Evolutionary conservation across 2,888 invertebrate genomes (phyloP).

Genomic region (Notodonta ziczac): DNA sequence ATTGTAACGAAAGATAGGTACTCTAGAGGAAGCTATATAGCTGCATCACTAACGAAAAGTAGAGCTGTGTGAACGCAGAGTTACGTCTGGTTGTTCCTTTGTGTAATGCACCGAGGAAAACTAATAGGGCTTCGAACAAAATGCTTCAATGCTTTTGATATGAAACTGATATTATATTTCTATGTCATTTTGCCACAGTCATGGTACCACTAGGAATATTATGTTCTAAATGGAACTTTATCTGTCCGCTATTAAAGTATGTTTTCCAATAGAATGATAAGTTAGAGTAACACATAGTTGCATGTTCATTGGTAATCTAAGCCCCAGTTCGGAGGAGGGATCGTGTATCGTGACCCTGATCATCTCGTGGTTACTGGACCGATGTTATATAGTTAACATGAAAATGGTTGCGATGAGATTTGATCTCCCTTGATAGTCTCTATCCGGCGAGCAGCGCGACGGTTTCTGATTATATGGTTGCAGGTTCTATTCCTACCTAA

Average conservation of each 20-base stretch:
- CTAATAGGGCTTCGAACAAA: neutral
- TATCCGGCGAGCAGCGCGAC: neutral
- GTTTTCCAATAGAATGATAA: neutral
- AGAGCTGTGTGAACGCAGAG: neutral
- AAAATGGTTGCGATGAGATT: slow-evolving; percentile 2
- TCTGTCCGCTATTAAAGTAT: neutral
- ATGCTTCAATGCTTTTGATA: neutral
- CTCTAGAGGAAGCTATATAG: too few relatives aligned
- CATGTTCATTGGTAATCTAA: neutral
- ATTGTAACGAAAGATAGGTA: too few relatives aligned
- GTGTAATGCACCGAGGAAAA: neutral
- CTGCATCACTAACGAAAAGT: neutral
- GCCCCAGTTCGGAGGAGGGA: neutral
- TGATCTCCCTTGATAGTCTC: neutral
- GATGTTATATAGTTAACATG: slow-evolving; percentile 1
- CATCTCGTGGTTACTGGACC: slow-evolving; percentile 6
- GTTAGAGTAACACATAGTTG: neutral
- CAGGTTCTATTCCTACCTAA: neutral
- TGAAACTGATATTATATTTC: slow-evolving; percentile 4
- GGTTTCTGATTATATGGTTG: neutral
- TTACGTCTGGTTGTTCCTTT: neutral
- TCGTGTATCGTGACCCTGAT: slow-evolving; percentile 1
- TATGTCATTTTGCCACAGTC: neutral
- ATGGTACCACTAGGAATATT: neutral
- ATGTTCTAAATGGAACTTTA: neutral